Evolutionary conservation across 2,888 invertebrate genomes (phyloP).

Genomic region (Galerucella nymphaeae): DNA sequence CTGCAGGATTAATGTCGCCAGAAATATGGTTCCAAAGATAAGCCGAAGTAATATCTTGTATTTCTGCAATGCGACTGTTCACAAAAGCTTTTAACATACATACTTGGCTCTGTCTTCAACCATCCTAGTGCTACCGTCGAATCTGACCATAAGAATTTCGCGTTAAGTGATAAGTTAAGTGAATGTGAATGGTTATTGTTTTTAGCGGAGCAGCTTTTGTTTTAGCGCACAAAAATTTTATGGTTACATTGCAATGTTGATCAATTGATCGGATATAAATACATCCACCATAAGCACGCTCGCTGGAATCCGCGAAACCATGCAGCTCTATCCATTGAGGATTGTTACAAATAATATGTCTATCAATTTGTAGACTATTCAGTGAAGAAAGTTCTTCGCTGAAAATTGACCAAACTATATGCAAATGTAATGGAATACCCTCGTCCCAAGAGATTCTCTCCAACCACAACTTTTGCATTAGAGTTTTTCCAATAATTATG

Average conservation of each 20-base stretch:
- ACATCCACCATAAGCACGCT: slow-evolving; percentile 39
- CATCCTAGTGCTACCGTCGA: not conserved
- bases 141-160: not conserved
- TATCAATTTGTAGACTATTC: slow-evolving; percentile 39
- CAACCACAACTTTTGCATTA: slow-evolving; percentile 30
- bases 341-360: slow-evolving; percentile 36
- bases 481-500: slow-evolving; percentile 43
- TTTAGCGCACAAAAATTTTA: slow-evolving; percentile 40
- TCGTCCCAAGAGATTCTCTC: slow-evolving; percentile 4
- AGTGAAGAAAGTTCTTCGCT: slow-evolving; percentile 33
- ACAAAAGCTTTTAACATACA: not conserved
- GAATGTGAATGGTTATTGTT: slow-evolving; percentile 37
- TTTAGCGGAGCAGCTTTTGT: slow-evolving; percentile 40
- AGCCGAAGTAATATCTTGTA: not conserved
- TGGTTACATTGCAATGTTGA: slow-evolving; percentile 20
- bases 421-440: slow-evolving; percentile 14
- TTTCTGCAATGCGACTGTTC: slow-evolving; percentile 2
- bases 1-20: not conserved
- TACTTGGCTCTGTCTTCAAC: not conserved
- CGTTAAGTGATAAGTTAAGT: not conserved
- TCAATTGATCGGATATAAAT: slow-evolving; percentile 37
- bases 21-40: not conserved
- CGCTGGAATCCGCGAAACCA: slow-evolving; percentile 40
- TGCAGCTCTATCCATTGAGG: slow-evolving; percentile 31
- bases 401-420: slow-evolving; percentile 35